Evolutionary conservation across 2,888 invertebrate species (phyloP).

Genomic region (Homarus gammarus): DNA sequence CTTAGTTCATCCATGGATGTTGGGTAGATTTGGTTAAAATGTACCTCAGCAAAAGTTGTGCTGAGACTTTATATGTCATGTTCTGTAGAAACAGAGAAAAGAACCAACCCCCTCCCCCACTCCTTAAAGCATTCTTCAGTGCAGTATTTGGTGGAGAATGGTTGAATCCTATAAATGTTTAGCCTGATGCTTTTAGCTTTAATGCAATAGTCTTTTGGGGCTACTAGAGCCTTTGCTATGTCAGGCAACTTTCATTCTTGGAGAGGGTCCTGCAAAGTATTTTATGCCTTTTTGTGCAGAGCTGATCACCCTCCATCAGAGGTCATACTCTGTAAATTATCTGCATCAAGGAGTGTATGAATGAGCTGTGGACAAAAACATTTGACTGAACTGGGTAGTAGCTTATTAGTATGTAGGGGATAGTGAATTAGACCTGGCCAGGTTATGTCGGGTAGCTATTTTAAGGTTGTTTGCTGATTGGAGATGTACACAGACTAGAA

Average conservation of each 20-base stretch:
- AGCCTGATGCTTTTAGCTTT: not conserved
- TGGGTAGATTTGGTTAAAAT: not conserved
- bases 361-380: not conserved
- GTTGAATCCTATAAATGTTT: not conserved
- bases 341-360: not conserved
- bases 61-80: too few species aligned
- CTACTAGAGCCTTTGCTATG: not conserved
- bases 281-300: not conserved
- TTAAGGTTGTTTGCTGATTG: not conserved
- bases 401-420: conserved; percentile 1
- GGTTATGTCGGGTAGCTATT: not conserved
- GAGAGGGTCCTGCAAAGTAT: not conserved
- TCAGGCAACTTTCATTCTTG: not conserved
- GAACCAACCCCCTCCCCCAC: too few species aligned
- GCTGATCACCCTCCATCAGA: not conserved
- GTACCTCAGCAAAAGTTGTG: too few species aligned
- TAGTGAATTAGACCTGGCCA: not conserved
- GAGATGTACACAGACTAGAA: too few species aligned
- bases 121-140: not conserved
- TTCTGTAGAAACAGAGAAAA: too few species aligned
- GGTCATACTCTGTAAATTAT: not conserved
- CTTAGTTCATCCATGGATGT: not conserved
- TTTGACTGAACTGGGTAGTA: not conserved
- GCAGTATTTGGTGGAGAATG: not conserved
- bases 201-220: not conserved